phyloP scores from a whole-genome alignment of 1,140 invertebrate genomes.

The Ctenoplectra terminalis region DNA sequence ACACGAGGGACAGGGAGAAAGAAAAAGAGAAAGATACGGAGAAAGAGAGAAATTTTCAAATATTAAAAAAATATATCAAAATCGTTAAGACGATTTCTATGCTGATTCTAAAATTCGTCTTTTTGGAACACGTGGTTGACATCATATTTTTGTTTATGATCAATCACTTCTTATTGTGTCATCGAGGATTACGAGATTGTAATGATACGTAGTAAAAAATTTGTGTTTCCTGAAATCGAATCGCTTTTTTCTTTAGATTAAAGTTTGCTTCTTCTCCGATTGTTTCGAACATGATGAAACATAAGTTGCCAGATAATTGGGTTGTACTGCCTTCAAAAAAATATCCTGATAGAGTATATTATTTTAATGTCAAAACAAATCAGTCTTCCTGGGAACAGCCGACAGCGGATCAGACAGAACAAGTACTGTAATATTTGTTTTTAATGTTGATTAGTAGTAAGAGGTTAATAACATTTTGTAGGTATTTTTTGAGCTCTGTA shows the following conservation, averaged over 20 bases:
- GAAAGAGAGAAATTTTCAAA: too few relatives aligned
- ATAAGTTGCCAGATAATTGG: conserved; percentile 71
- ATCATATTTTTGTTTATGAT: conserved; percentile 28
- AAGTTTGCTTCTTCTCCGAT: background rate
- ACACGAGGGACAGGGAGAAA: too few relatives aligned
- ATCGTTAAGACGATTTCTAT: background rate
- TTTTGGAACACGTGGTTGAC: conserved; percentile 13
- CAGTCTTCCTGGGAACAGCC: conserved; percentile 70
- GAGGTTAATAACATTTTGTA: background rate
- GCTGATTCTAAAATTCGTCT: background rate
- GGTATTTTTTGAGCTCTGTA: background rate
- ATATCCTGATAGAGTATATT: conserved; percentile 72
- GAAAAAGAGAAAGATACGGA: background rate
- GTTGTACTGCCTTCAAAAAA: conserved; percentile 67
- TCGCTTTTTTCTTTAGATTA: background rate
- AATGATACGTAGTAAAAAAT: conserved; percentile 8
- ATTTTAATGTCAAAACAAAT: conserved; percentile 74
- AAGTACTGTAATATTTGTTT: conserved; percentile 37
- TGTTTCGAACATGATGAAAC: conserved; percentile 52
- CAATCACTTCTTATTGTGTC: background rate
- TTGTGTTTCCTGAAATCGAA: background rate
- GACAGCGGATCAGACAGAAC: background rate
- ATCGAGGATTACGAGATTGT: background rate
- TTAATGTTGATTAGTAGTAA: background rate
- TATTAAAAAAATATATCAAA: background rate